Evolutionary conservation across 2,888 invertebrate species (phyloP).

Genomic region (Corbicula japonica): DNA sequence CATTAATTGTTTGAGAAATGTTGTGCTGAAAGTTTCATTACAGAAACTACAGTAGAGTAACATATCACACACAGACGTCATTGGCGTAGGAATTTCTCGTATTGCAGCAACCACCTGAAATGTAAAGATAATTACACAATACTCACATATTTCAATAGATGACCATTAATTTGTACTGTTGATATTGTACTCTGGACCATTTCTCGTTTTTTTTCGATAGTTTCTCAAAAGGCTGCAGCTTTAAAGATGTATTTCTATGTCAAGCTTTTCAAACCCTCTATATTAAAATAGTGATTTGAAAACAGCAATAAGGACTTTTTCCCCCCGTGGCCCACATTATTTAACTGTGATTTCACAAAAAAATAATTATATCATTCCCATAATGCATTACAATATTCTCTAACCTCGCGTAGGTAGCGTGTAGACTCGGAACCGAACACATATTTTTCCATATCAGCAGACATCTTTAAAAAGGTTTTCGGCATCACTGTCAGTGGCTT

Average conservation of each 20-base stretch:
- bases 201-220: no score
- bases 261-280: no score
- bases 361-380: not conserved
- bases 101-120: slow-evolving; percentile 86
- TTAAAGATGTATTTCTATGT: no score
- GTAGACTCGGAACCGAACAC: slow-evolving; percentile 83
- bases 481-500: slow-evolving; percentile 77
- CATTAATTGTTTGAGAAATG: slow-evolving; percentile 85
- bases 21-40: slow-evolving; percentile 84
- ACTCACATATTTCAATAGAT: no score
- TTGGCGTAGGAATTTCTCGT: slow-evolving; percentile 82
- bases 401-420: slow-evolving; percentile 85
- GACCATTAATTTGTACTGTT: no score
- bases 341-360: no score
- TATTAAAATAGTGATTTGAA: no score
- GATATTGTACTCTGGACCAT: no score
- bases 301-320: no score
- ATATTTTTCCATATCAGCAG: slow-evolving; percentile 83
- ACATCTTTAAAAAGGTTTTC: slow-evolving; percentile 84
- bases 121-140: no score
- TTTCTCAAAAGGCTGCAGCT: no score
- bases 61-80: slow-evolving; percentile 84
- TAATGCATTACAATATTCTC: slow-evolving; percentile 6
- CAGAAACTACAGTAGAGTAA: slow-evolving; percentile 85
- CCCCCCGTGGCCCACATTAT: no score